Percentiles rank a stretch among this genome's conserved stretches.
Conservation (phyloP, 1,140 invertebrate species). For the Drosophila sturtevanti region DNA sequence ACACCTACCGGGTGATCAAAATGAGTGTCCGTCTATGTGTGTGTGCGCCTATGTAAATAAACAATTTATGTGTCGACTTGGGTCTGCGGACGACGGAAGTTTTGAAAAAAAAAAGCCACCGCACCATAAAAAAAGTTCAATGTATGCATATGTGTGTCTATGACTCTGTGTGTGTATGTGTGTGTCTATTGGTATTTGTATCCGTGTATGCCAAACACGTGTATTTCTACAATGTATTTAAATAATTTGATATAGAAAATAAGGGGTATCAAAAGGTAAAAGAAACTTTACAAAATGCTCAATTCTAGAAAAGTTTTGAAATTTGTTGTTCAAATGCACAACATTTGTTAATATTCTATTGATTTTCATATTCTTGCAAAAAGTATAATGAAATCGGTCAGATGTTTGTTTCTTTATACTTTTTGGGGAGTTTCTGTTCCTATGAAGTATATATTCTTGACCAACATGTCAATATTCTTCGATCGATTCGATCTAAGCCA, state of each 20-base stretch:
- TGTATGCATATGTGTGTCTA: conserved; percentile 33
- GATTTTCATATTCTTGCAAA: no score
- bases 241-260: not conserved
- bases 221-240: not conserved
- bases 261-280: not conserved
- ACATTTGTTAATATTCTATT: no score
- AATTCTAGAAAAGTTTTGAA: not conserved
- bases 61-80: conserved; percentile 41
- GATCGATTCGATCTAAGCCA: no score
- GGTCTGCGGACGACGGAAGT: conserved; percentile 39
- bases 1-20: conserved; percentile 31
- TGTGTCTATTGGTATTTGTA: not conserved
- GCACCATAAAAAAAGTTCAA: conserved; percentile 52
- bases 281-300: not conserved
- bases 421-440: no score
- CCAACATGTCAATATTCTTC: no score
- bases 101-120: conserved; percentile 19
- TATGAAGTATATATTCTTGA: no score
- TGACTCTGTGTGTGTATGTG: conserved; percentile 1
- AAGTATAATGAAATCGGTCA: no score
- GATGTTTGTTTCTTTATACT: no score
- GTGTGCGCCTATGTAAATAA: conserved; percentile 46
- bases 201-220: conserved; percentile 1
- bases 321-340: no score
- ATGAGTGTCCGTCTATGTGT: conserved; percentile 35